phyloP scores from a whole-genome alignment of 2,888 invertebrate genomes.

The Sycophila texana region DNA sequence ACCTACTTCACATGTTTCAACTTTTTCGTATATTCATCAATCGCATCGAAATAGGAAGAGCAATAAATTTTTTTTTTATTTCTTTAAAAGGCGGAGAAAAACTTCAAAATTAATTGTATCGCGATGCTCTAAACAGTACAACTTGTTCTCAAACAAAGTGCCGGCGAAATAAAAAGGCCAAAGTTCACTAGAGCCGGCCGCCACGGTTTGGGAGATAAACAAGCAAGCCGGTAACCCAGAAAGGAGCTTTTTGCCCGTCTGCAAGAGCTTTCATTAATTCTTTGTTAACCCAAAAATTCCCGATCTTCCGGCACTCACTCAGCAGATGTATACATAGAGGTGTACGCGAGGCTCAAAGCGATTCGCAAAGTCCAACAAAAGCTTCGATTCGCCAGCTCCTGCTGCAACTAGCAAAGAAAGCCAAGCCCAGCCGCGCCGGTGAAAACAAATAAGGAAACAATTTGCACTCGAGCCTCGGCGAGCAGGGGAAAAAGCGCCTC shows the following conservation, averaged over 20 bases:
- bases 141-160: neutral
- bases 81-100: too few species aligned
- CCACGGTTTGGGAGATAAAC: neutral
- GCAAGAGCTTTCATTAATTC: conserved; percentile 27
- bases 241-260: conserved; percentile 10
- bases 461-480: conserved; percentile 43
- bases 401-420: conserved; percentile 7
- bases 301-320: neutral
- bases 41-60: too few species aligned
- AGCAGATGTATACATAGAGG: neutral
- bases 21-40: too few species aligned
- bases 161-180: neutral
- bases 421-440: neutral
- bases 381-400: neutral
- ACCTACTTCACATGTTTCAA: too few species aligned
- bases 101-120: neutral
- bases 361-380: conserved; percentile 23
- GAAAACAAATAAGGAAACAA: conserved; percentile 54
- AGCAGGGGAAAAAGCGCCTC: neutral
- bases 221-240: conserved; percentile 12
- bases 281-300: conserved; percentile 28
- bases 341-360: neutral
- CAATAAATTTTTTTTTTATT: too few species aligned
- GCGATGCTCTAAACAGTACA: neutral
- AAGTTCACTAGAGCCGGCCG: neutral